Base-by-base conservation (phyloP, 2,113 vertebrate species). In the Todiramphus chloris region DNA sequence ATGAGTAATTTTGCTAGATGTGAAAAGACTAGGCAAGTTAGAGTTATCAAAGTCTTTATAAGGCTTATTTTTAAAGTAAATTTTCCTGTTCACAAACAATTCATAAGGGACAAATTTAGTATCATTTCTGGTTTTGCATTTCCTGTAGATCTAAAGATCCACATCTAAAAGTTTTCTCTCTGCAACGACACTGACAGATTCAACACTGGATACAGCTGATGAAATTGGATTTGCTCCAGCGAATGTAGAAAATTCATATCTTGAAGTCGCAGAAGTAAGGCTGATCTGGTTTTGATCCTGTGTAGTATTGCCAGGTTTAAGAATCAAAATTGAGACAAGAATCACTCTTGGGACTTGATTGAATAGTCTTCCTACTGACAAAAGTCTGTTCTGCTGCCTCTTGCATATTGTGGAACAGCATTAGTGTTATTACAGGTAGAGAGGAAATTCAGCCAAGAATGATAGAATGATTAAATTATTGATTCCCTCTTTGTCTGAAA, bases 401-500 rank as follows among this genome's bases (percentile, higher is more conserved):
- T 68, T 69, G 11, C 2, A 1, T 59, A 50, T 23, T 39, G 72
- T 79, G 33, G 44, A 37, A 75, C 31, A 81, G 39, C 62, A 76
- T 82, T 79, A 68, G 60, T 73, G 48, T 77, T 93, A 75, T 73
- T 93, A 70, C 20, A 88, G n/a, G 10, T 77, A 74, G 39, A 91
- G 48, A 77, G 17, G 60, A 84, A 90, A 86, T 81, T 90, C 87
- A 93, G 46, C 48, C 75, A 93, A 90, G 81, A 39, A 63, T 87
- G 74, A 86, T 33, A 74, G 84, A 88, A 70, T 69, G 46, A 96
- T 88, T 91, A 93, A 89, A 95, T 87, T 92, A 93, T 96, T 76
- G 86, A 94, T 96, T 92, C 56, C 8, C 6, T 83, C 44, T 91
- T 93, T 30, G 55, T 37, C 53, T 78, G 69, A 90, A 95, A 89